phyloP scores from a whole-genome alignment of 53 echinoderm and acorn worm species.

The Crossaster papposus region DNA sequence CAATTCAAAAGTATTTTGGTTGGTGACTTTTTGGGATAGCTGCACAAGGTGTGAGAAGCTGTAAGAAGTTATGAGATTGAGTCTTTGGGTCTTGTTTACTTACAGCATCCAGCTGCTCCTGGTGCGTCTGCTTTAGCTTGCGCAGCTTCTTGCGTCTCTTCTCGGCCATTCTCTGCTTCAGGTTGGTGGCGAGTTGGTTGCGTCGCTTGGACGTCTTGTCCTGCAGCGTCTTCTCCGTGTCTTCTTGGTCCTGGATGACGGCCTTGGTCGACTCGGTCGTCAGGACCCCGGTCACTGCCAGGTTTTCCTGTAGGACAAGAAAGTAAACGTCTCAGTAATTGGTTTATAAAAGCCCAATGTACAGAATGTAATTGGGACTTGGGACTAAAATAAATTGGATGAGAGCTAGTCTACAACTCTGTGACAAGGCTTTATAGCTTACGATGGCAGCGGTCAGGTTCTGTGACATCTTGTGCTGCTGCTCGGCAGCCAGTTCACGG shows the following conservation, averaged over 20 bases:
- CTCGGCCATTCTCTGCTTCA: conserved; percentile 95
- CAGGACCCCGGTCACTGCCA: conserved; percentile 66
- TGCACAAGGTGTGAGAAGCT: no score
- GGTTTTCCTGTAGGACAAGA: conserved; percentile 71
- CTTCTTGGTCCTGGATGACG: conserved; percentile 66
- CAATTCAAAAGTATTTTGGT: no score
- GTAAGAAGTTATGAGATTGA: no score
- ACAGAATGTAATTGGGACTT: no score
- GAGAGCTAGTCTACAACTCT: no score
- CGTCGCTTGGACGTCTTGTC: conserved; percentile 71
- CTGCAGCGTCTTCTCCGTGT: conserved; percentile 71
- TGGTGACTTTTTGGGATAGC: no score
- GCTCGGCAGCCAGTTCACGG: conserved; percentile 69
- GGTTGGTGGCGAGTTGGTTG: conserved; percentile 62
- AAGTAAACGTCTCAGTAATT: no score
- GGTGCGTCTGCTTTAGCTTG: conserved; percentile 82
- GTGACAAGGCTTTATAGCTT: no score
- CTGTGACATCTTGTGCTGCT: conserved; percentile 87
- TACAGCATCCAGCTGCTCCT: conserved; percentile 86
- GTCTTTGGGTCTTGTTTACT: no score
- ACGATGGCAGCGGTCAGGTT: conserved; percentile 86
- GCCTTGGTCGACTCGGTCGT: conserved; percentile 66
- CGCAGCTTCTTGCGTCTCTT: conserved; percentile 84
- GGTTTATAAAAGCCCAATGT: no score
- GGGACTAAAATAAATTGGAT: no score